Evolutionary conservation across 2,797 vertebrate genomes (phyloP).

Genomic region (Heliangelus exortis): DNA sequence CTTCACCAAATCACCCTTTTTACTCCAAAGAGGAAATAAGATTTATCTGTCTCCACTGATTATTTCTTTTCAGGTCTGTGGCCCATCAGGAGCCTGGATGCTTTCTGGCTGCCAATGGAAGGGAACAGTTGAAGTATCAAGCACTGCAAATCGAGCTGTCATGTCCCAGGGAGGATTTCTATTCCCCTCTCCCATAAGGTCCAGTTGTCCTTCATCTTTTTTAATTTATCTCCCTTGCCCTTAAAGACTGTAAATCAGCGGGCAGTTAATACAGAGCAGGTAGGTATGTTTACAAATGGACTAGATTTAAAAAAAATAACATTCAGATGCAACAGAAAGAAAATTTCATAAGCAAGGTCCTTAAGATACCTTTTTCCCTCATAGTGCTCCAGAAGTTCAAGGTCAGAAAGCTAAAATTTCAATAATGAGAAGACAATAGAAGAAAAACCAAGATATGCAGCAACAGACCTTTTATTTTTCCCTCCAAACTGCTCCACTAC

Average conservation of each 20-base stretch:
- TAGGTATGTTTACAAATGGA: neutral
- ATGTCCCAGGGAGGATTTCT: neutral
- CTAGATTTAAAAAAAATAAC: neutral
- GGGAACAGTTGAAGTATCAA: neutral
- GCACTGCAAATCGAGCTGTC: neutral
- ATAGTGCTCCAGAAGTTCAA: neutral
- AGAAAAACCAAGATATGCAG: neutral
- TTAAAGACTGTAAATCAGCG: neutral
- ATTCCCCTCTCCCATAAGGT: neutral
- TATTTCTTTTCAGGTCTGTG: neutral
- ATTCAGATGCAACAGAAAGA: neutral
- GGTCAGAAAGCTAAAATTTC: neutral
- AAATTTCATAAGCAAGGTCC: neutral
- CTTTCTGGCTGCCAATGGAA: neutral
- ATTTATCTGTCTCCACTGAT: neutral
- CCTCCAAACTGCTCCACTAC: neutral
- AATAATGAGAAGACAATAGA: neutral
- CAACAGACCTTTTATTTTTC: neutral
- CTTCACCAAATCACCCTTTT: neutral
- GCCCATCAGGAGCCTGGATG: neutral
- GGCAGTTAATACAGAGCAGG: neutral
- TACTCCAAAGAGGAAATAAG: neutral
- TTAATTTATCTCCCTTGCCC: neutral
- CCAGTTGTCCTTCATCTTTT: neutral
- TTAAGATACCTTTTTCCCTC: neutral